Conservation (phyloP, 1,140 invertebrate genomes). For the Nomia melanderi region DNA sequence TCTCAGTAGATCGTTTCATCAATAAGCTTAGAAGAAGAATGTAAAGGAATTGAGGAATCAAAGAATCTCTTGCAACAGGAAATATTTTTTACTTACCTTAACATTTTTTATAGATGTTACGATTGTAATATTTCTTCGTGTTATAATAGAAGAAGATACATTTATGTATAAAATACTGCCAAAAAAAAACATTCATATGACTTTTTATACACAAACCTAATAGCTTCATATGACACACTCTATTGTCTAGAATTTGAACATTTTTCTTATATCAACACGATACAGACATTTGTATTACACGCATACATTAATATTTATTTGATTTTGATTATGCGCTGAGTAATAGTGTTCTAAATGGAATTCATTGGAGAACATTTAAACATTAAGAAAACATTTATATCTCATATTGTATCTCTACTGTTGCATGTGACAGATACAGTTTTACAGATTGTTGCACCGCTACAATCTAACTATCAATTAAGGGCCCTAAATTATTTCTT, state of each 20-base stretch:
- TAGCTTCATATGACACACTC: conserved; percentile 40
- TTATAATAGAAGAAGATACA: conserved; percentile 45
- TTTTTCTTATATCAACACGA: conserved; percentile 35
- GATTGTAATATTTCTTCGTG: conserved; percentile 52
- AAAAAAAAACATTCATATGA: conserved; percentile 24
- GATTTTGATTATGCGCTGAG: conserved; percentile 31
- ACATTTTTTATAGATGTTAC: conserved; percentile 26
- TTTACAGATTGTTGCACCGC: conserved; percentile 49
- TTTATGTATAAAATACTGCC: conserved; percentile 53
- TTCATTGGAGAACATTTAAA: conserved; percentile 41
- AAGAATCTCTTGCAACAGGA: conserved; percentile 44
- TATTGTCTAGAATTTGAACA: conserved; percentile 62
- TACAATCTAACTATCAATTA: conserved; percentile 41
- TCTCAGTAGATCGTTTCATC: conserved; percentile 50
- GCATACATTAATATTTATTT: conserved; percentile 59
- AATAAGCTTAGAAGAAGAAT: conserved; percentile 32
- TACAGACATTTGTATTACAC: conserved; percentile 37
- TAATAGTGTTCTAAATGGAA: conserved; percentile 40
- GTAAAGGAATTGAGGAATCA: conserved; percentile 51
- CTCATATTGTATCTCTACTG: conserved; percentile 37
- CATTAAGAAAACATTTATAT: conserved; percentile 27
- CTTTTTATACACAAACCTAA: conserved; percentile 27
- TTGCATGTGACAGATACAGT: conserved; percentile 47
- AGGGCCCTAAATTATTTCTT: conserved; percentile 52
- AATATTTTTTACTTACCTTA: conserved; percentile 47